Evolutionary conservation across 1,140 invertebrate species (phyloP).

Genomic region (Drosophila tristis): DNA sequence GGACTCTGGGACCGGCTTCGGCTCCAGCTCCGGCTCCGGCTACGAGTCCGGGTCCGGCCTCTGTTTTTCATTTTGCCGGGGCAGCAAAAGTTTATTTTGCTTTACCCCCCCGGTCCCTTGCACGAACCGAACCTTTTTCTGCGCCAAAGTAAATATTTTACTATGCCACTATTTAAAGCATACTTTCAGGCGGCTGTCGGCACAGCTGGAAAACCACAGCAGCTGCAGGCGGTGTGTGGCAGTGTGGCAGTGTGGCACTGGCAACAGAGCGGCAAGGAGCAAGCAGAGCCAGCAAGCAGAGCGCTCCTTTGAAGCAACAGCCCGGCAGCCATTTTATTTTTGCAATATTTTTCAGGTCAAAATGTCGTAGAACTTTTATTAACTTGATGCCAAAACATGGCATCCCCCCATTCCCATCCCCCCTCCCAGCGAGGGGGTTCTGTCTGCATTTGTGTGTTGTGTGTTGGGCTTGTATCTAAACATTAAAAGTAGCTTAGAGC

Average conservation of each 20-base stretch:
- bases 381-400: constrained; percentile 52
- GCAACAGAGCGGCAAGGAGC: constrained; percentile 8
- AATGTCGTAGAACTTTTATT: constrained; percentile 81
- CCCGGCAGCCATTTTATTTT: constrained; percentile 75
- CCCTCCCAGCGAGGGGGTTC: constrained; percentile 9
- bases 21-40: no score
- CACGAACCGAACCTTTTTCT: constrained; percentile 41
- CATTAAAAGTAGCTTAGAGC: constrained; percentile 63
- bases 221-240: constrained; percentile 22
- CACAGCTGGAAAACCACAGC: constrained; percentile 65
- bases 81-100: constrained; percentile 49
- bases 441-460: constrained; percentile 15
- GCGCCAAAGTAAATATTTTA: constrained; percentile 78
- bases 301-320: constrained; percentile 55
- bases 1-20: background rate
- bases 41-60: constrained; percentile 21
- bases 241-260: constrained; percentile 5
- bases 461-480: constrained; percentile 47
- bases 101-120: background rate
- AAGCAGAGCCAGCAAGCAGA: constrained; percentile 11
- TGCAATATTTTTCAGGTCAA: constrained; percentile 80
- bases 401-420: background rate
- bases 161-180: constrained; percentile 79
- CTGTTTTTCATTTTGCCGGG: constrained; percentile 55
- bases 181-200: constrained; percentile 63